A percentile compares a stretch with the other conserved stretches of the same genome.
Conservation (phyloP, 2,113 vertebrate species). For the Pterocles burchelli region DNA sequence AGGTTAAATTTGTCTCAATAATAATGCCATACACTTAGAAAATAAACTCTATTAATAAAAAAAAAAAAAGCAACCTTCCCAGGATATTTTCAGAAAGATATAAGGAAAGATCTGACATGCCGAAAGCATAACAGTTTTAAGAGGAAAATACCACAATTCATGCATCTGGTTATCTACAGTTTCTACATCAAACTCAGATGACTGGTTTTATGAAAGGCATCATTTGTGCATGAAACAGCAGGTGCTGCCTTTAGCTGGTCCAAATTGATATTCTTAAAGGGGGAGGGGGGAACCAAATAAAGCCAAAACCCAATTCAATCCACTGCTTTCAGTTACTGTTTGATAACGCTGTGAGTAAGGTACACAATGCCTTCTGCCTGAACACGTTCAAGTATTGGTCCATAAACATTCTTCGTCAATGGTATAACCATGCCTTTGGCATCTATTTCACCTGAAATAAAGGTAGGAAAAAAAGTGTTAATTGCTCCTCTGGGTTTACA, state of each 20-base stretch:
- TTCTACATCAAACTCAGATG: not conserved
- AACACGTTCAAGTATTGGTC: slow-evolving; percentile 83
- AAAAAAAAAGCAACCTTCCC: not conserved
- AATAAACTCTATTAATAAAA: not conserved
- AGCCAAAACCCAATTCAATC: not conserved
- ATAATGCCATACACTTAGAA: not conserved
- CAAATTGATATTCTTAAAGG: not conserved
- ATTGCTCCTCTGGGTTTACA: not conserved
- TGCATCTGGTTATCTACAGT: not conserved
- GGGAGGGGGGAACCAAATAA: not conserved
- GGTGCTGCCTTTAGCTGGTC: not conserved
- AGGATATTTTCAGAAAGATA: not conserved
- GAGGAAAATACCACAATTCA: not conserved
- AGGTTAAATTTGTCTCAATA: not conserved
- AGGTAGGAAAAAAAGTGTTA: not conserved
- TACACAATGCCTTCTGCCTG: slow-evolving; percentile 87
- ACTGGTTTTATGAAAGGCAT: not conserved
- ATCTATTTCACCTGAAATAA: slow-evolving; percentile 86
- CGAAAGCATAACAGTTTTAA: not conserved
- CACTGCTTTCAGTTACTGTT: slow-evolving; percentile 30
- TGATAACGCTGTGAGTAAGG: slow-evolving; percentile 78
- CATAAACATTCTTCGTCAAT: slow-evolving; percentile 87
- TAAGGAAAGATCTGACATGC: not conserved
- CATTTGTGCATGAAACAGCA: not conserved
- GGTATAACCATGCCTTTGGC: slow-evolving; percentile 89